Base-by-base conservation (phyloP, 2,113 vertebrate genomes). In the Sakesphorus luctuosus region DNA sequence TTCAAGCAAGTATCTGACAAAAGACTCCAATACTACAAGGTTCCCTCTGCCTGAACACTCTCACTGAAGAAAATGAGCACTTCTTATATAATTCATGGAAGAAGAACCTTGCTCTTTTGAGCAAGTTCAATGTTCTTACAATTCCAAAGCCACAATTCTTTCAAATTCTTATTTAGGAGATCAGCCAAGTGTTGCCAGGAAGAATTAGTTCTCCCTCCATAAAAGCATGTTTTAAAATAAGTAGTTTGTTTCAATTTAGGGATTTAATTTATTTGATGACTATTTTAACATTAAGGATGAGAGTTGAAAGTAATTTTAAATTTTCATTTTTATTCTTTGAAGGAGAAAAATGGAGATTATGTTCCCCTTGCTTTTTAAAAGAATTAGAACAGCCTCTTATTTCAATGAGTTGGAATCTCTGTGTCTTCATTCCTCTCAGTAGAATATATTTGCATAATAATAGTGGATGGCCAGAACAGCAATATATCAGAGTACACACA, bases 391-490 rank as follows among this genome's bases (percentile, higher is more conserved):
- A 90, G 58, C 58, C 73, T 94, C 73, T 76, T 68, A 75, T 83
- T 93, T 87, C 61, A 92, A 47, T 65, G 76, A 84, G 25, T 23
- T 79, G 73, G 73, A 95, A 94, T 84, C 62, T 49, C 36, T 79
- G 52, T 61, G 90, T 92, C 93, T 96, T 92, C 80, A 75, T 61
- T 96, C 40, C 46, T 62, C 62, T 79, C 76, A 53, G 76, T 3
- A 82, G 76, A 90, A 90, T 89, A 35, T 13, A 96, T 97, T 94
- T 97, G 83, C 94, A 96, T 96, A 76, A 95, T 78, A 96, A 95
- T 75, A 90, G 76, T 18, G 13, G 63, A 90, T 58, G 89, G 69
- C 84, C 73, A 87, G 95, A 89, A 89, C n/a, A 69, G 43, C 83
- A 90, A 84, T 94, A 79, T 72, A 95, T 82, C 84, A 94, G 69